These are phyloP conservation scores for Anseranas semipalmata DNA, from an alignment of 2,113 vertebrate species.

Conservation along the genomic window DNA sequence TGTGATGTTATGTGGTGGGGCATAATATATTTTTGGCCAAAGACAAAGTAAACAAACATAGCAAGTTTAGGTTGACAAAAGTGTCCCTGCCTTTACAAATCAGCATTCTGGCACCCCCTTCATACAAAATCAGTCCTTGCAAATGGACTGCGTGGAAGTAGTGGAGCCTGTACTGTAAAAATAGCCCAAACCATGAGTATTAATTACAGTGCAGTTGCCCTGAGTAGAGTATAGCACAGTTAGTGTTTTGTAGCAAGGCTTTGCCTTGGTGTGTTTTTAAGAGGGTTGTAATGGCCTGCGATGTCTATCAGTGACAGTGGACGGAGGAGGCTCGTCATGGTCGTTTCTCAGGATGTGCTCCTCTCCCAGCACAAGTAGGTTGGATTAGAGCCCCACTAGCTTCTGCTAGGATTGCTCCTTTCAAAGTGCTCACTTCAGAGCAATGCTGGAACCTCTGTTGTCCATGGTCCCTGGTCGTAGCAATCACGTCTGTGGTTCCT, in stretches of 20 bases:
- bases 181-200: not conserved
- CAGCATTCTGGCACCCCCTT: not conserved
- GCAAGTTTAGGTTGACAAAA: not conserved
- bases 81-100: not conserved
- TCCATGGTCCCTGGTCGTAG: rapidly evolving
- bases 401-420: not conserved
- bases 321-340: not conserved
- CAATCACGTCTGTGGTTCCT: not conserved
- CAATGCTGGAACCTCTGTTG: not conserved
- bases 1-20: not conserved
- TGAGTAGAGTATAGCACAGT: not conserved
- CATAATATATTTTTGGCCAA: not conserved
- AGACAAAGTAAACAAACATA: not conserved
- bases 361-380: not conserved
- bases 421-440: not conserved
- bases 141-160: not conserved
- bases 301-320: not conserved
- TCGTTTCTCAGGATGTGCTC: not conserved
- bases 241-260: not conserved
- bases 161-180: not conserved
- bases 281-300: not conserved
- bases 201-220: not conserved
- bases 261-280: not conserved
- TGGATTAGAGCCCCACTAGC: not conserved
- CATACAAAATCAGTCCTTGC: not conserved